Percentiles rank a stretch among this genome's conserved stretches.
phyloP scores from a whole-genome alignment of 2,888 invertebrate genomes.

The Gortyna flavago region DNA sequence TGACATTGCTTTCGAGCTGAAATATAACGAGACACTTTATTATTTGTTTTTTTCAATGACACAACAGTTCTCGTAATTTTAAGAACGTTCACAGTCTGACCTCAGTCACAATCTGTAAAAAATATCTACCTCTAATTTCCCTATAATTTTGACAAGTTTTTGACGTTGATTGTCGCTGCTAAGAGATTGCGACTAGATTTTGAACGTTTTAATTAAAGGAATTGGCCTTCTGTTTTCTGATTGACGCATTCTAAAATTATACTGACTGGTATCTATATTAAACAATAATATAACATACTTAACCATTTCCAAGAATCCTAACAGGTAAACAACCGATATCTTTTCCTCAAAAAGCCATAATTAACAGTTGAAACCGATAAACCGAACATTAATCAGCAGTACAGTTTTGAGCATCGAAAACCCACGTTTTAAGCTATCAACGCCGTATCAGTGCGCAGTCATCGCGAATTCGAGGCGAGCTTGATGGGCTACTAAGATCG shows the following conservation, averaged over 20 bases:
- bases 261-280: neutral
- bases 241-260: neutral
- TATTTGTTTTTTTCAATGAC: neutral
- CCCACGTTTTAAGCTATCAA: constrained; percentile 79
- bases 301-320: constrained; percentile 24
- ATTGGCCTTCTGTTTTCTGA: neutral
- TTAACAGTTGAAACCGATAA: constrained; percentile 67
- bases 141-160: neutral
- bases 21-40: neutral
- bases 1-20: neutral
- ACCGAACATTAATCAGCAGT: constrained; percentile 84
- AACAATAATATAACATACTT: neutral
- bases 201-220: neutral
- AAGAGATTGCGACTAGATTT: neutral
- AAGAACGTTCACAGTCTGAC: neutral
- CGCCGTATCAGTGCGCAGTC: constrained; percentile 77
- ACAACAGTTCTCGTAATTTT: neutral
- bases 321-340: constrained; percentile 16
- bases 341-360: constrained; percentile 68
- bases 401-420: constrained; percentile 86
- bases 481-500: constrained; percentile 50
- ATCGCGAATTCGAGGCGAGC: constrained; percentile 75
- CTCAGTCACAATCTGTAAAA: neutral
- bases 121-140: neutral
- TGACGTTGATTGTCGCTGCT: neutral